Percentiles rank a stretch among this genome's conserved stretches.
phyloP scores from a whole-genome alignment of 2,797 vertebrate genomes.

The Lepus townsendii region DNA sequence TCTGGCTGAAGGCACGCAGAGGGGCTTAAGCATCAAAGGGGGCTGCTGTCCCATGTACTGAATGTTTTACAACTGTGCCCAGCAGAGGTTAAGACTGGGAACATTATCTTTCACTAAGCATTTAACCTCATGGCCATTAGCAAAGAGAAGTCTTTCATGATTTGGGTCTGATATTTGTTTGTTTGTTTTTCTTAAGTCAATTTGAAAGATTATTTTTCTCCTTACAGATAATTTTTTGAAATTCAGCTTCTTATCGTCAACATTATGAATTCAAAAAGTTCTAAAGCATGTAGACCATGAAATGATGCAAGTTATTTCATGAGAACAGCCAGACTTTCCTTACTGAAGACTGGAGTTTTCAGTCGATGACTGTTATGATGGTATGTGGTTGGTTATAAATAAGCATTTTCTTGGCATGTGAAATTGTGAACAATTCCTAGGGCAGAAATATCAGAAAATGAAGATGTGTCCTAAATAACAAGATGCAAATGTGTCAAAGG shows the following conservation, averaged over 20 bases:
- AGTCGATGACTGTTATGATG: not conserved
- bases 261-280: constrained; percentile 27
- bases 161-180: not conserved
- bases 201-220: constrained; percentile 47
- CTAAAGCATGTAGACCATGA: not conserved
- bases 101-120: constrained; percentile 26
- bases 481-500: constrained; percentile 82
- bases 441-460: constrained; percentile 46
- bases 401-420: not conserved
- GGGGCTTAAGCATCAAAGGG: constrained; percentile 73
- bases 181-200: not conserved
- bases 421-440: constrained; percentile 11
- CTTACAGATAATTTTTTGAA: not conserved
- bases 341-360: constrained; percentile 32
- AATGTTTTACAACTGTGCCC: constrained; percentile 60
- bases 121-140: constrained; percentile 37
- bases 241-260: constrained; percentile 4
- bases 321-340: constrained; percentile 43
- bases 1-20: constrained; percentile 60
- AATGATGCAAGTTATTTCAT: constrained; percentile 33
- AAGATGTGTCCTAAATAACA: constrained; percentile 62
- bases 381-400: not conserved
- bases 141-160: not conserved
- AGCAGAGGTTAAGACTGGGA: not conserved
- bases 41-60: not conserved